Evolutionary conservation across 2,113 vertebrate species (phyloP).

Genomic region (Ariopsis seemanni): DNA sequence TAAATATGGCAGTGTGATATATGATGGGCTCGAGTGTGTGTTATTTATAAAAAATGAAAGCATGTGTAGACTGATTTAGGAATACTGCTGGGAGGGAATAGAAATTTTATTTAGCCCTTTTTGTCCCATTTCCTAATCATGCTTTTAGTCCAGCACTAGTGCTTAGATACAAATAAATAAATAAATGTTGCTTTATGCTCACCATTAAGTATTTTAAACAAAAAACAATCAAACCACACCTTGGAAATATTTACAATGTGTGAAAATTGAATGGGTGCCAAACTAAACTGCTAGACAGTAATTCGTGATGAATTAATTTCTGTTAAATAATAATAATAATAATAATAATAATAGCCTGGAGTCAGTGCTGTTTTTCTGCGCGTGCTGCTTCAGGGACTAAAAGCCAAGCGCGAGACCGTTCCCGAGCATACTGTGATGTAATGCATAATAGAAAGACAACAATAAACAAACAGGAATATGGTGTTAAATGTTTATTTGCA

Average conservation of each 20-base stretch:
- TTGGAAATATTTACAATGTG: background rate
- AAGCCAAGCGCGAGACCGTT: background rate
- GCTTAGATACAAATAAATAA: background rate
- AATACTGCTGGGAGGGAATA: background rate
- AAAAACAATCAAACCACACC: background rate
- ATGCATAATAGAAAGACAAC: slow-evolving; percentile 18
- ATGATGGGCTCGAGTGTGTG: too few species aligned
- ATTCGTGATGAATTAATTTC: background rate
- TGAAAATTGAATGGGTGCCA: too few species aligned
- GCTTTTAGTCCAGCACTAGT: background rate
- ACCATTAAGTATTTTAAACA: background rate
- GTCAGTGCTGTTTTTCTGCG: background rate
- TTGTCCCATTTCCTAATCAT: background rate
- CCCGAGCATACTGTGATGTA: background rate
- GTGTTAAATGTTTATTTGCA: slow-evolving; percentile 32
- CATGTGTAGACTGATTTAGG: background rate
- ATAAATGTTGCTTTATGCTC: too few species aligned
- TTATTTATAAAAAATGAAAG: background rate
- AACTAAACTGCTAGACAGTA: background rate
- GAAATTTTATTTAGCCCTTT: background rate
- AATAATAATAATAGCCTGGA: background rate
- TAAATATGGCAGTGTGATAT: too few species aligned
- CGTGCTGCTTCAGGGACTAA: background rate
- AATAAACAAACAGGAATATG: slow-evolving; percentile 6
- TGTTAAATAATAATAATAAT: too few species aligned